phyloP scores from a whole-genome alignment of 2,113 vertebrate genomes.

The Piaya cayana region DNA sequence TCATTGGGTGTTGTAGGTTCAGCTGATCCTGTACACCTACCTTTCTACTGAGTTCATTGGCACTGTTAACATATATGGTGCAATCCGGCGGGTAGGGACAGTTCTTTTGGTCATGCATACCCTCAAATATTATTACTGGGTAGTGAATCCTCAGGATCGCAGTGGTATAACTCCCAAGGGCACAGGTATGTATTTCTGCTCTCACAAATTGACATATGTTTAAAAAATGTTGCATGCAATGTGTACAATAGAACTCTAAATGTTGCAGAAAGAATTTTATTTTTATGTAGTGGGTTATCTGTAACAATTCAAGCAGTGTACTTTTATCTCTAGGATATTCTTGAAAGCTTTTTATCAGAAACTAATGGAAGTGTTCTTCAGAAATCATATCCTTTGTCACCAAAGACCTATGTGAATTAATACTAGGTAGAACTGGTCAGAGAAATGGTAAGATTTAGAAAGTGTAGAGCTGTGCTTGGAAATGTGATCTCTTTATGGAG shows the following conservation, averaged over 20 bases:
- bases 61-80: slow-evolving; percentile 94
- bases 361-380: not conserved
- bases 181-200: slow-evolving; percentile 76
- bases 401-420: not conserved
- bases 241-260: not conserved
- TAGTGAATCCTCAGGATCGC: slow-evolving; percentile 92
- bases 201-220: not conserved
- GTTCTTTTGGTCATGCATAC: slow-evolving; percentile 96
- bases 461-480: not conserved
- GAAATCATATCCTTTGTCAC: not conserved
- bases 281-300: not conserved
- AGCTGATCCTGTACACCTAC: slow-evolving; percentile 92
- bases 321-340: not conserved
- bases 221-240: not conserved
- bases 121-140: slow-evolving; percentile 97
- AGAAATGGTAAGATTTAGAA: not conserved
- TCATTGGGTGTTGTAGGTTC: slow-evolving; percentile 79
- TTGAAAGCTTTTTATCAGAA: not conserved
- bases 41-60: slow-evolving; percentile 95
- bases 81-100: slow-evolving; percentile 91
- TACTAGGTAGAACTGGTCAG: not conserved
- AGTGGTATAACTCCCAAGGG: slow-evolving; percentile 93
- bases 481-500: not conserved
- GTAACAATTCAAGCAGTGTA: not conserved
- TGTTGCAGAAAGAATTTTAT: not conserved